Base-by-base conservation (phyloP, 2,113 vertebrate species). In the Chaenogobius annularis region DNA sequence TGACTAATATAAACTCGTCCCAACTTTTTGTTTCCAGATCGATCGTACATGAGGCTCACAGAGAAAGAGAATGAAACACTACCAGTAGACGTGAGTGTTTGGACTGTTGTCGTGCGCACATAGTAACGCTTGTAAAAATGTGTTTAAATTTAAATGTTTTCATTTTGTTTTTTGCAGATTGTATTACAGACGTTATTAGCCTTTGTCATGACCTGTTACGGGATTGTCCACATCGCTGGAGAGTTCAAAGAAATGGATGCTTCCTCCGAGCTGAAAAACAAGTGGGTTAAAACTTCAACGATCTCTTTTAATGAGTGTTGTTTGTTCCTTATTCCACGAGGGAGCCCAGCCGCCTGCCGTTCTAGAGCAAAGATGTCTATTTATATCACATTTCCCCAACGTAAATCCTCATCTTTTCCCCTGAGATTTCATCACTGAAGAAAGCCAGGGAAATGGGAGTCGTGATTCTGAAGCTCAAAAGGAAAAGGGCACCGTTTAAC, bases 211-310 rank as follows among this genome's bases (percentile, higher is more conserved):
- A 96, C 97, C 76, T 97, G 96, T 90, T 99, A 98, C 15, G 98
- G 97, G 43, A 98, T 99, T 75, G 98, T 97, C 82, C 96, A 99
- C 73, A 97, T 99, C 66, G 96, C 96, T 69, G 96, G 96, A 66
- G 96, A 96, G 82, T 97, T 97, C 83, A 97, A 93, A 94, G 96
- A 97, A 85, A 98, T 98, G 97, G 97, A 99, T 81, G 96, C 97
- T 26, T 97, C 97, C 72, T 98, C 96, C 84, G 96, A 99, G 88
- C 93, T 99, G 75, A 98, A 96, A 93, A 96, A 97, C 94, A 98
- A 98, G 97, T 98, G 93, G 79, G 92, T 77, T 11, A 19, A 40
- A 31, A n/a, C 74, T 72, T 15, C 10, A 61, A 20, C 44, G 3
- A 19, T 13, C 22, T 7, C n/a, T 1, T n/a, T 54, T n/a, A 54